Conservation (phyloP, 2,113 vertebrate species). For the Lagopus leucura region DNA sequence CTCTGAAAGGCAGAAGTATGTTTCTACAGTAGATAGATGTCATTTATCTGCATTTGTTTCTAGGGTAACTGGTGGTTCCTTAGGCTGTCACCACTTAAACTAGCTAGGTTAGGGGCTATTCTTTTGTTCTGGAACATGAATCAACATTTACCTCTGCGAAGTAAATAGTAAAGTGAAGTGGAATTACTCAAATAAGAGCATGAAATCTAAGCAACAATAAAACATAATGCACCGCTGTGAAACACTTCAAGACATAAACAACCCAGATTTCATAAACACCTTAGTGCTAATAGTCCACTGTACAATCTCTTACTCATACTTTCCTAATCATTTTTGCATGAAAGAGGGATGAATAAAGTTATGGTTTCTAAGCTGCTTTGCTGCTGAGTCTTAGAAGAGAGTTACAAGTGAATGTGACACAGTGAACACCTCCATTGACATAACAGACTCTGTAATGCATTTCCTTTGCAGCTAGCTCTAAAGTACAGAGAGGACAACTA, state of each 20-base stretch:
- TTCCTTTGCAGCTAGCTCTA: neutral
- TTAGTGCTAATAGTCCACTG: neutral
- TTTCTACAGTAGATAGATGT: neutral
- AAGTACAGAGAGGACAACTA: neutral
- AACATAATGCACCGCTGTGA: neutral
- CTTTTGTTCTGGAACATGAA: neutral
- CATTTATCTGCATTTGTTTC: neutral
- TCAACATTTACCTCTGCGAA: neutral
- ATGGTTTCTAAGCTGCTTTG: neutral
- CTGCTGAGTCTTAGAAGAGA: neutral
- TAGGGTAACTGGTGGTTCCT: neutral
- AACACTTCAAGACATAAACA: neutral
- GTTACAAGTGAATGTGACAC: neutral
- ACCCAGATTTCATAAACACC: neutral
- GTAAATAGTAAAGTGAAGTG: neutral
- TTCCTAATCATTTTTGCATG: neutral
- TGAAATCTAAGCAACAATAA: neutral
- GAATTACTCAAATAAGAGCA: neutral
- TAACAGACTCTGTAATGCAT: neutral
- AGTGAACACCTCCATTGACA: neutral
- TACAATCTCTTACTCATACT: neutral
- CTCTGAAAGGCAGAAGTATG: neutral
- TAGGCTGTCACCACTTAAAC: neutral
- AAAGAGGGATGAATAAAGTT: neutral
- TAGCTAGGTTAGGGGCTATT: neutral